A percentile compares a stretch with the other conserved stretches of the same genome.
phyloP scores from a whole-genome alignment of 2,888 invertebrate genomes.

The Formica aserva region DNA sequence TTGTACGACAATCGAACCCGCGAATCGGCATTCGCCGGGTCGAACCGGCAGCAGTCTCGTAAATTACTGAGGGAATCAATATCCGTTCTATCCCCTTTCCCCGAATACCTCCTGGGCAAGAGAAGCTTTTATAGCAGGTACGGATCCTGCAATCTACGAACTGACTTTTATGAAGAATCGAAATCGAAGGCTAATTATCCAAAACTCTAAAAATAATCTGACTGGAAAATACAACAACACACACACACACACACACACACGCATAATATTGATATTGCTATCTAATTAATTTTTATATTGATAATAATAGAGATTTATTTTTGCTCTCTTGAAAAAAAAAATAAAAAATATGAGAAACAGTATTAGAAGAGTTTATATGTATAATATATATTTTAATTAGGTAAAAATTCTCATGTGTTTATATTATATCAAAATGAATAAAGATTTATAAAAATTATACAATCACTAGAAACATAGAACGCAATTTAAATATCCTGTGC shows the following conservation, averaged over 20 bases:
- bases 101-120: not conserved
- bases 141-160: conserved; percentile 2
- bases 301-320: not conserved
- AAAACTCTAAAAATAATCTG: not conserved
- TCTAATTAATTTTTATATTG: not conserved
- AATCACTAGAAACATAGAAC: not conserved
- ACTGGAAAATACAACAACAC: not conserved
- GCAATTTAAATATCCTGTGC: not conserved
- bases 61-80: conserved; percentile 50
- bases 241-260: not conserved
- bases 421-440: not conserved
- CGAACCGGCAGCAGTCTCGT: conserved; percentile 30
- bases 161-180: conserved; percentile 18
- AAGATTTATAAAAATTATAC: not conserved
- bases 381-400: not conserved
- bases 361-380: not conserved
- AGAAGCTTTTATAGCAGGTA: conserved; percentile 19
- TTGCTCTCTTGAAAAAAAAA: not conserved
- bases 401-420: not conserved
- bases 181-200: conserved; percentile 4
- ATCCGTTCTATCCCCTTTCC: conserved; percentile 12
- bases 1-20: conserved; percentile 51
- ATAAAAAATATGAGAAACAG: not conserved
- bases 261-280: not conserved
- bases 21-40: conserved; percentile 35